Evolutionary conservation across 2,797 vertebrate species (phyloP), one percentile per base, ranked within the genome.

Genomic region (Taeniopygia guttata): DNA sequence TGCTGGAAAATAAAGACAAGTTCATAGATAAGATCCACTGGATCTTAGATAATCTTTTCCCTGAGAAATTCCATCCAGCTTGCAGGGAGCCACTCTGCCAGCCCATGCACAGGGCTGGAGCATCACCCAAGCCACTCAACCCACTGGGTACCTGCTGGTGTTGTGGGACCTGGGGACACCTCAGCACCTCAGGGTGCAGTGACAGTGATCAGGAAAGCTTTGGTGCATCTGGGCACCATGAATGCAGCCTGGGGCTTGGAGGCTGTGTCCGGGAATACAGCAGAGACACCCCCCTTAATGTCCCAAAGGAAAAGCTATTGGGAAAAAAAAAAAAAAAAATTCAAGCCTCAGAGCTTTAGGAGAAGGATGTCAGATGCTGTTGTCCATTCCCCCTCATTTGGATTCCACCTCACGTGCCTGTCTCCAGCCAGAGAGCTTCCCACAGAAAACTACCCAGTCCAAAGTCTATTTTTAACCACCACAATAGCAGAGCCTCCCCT

Each of bases 401-500:
- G 48, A 72, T 67, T 63, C 46, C 62, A 80, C 60, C 83, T 94
- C 89, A 92, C 66, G 73, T 94, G 94, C 84, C 79, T 40, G 6
- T 60, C 73, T 84, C 76, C 0, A 3, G 58, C 74, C 4, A 1
- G 23, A 49, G 76, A 82, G 82, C 72, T 86, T 92, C 89, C 87
- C 34, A 5, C 72, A 85, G 70, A 52, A 51, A 36, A 80, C 22
- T 4, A 42, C 77, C 82, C 60, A 36, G 80, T 80, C 93, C 93
- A 67, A 92, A 85, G 84, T 68, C 93, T 96, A 93, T 96, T 96
- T 95, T 94, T 95, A 96, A 89, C 82, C 66, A 43, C 79, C 87
- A 95, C 95, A 95, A 92, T 96, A 94, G 95, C 89, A 52, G 58
- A 91, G 55, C 58, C 70, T 94, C 88, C 74, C 74, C 45, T 9